Evolutionary conservation across 2,113 vertebrate species (phyloP).

Genomic region (Seriola quinqueradiata): DNA sequence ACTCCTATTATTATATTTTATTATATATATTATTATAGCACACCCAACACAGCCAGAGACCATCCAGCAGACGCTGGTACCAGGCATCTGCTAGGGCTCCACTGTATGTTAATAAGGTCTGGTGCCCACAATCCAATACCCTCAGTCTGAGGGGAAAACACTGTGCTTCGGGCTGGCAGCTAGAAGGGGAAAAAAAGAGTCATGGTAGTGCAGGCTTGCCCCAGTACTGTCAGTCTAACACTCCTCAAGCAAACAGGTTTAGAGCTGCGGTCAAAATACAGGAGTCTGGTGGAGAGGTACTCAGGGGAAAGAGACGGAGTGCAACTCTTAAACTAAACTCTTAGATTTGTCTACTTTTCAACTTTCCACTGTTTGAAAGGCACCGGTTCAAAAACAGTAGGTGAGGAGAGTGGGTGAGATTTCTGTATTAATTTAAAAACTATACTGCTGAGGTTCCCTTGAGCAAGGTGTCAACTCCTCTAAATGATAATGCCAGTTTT

Average conservation of each 20-base stretch:
- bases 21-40: neutral
- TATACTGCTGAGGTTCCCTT: neutral
- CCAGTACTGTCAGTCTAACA: slow-evolving; percentile 63
- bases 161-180: slow-evolving; percentile 23
- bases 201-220: slow-evolving; percentile 13
- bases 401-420: neutral
- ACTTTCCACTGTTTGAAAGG: neutral
- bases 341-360: neutral
- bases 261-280: slow-evolving; percentile 29
- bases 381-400: neutral
- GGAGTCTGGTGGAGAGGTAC: neutral
- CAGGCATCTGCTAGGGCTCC: slow-evolving; percentile 2
- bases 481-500: too few species aligned
- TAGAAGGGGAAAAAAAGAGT: slow-evolving; percentile 6
- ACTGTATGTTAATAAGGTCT: slow-evolving; percentile 24
- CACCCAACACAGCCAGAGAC: neutral
- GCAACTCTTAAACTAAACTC: neutral
- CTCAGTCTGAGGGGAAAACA: slow-evolving; percentile 17
- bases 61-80: neutral
- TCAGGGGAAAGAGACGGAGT: neutral
- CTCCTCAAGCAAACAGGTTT: slow-evolving; percentile 52
- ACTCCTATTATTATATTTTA: too few species aligned
- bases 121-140: slow-evolving; percentile 22
- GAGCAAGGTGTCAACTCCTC: neutral
- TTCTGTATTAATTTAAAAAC: neutral